Evolutionary conservation across 2,888 invertebrate genomes (phyloP).

Genomic region (Stenurella melanura): DNA sequence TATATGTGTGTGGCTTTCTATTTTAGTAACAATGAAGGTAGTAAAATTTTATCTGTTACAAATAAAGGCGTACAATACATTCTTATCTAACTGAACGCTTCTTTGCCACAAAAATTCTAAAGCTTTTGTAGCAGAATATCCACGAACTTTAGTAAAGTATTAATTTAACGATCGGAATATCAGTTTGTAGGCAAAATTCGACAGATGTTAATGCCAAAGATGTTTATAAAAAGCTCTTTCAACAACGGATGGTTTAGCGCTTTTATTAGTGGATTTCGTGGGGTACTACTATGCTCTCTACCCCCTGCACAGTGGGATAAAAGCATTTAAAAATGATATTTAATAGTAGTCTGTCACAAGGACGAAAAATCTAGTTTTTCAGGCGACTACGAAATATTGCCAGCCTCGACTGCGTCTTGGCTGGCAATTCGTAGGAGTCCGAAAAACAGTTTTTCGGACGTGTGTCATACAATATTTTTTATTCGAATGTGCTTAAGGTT

Average conservation of each 20-base stretch:
- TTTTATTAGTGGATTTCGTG: slow-evolving; percentile 57
- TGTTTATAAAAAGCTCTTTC: slow-evolving; percentile 51
- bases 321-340: too few species aligned
- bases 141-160: slow-evolving; percentile 16
- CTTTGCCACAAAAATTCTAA: slow-evolving; percentile 34
- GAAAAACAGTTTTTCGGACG: too few species aligned
- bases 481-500: too few species aligned
- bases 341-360: too few species aligned
- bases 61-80: slow-evolving; percentile 54
- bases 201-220: slow-evolving; percentile 55
- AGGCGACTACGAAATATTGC: too few species aligned
- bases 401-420: too few species aligned
- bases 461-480: too few species aligned
- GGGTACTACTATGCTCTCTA: slow-evolving; percentile 50
- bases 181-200: slow-evolving; percentile 45
- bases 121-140: slow-evolving; percentile 39
- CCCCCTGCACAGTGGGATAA: too few species aligned
- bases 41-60: slow-evolving; percentile 55
- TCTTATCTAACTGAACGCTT: slow-evolving; percentile 47
- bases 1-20: slow-evolving; percentile 43
- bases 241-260: slow-evolving; percentile 54
- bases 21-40: slow-evolving; percentile 48
- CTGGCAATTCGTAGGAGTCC: too few species aligned
- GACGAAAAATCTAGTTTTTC: too few species aligned
- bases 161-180: slow-evolving; percentile 20